phyloP scores from a whole-genome alignment of 2,113 vertebrate species.

The Nyctibius bracteatus region DNA sequence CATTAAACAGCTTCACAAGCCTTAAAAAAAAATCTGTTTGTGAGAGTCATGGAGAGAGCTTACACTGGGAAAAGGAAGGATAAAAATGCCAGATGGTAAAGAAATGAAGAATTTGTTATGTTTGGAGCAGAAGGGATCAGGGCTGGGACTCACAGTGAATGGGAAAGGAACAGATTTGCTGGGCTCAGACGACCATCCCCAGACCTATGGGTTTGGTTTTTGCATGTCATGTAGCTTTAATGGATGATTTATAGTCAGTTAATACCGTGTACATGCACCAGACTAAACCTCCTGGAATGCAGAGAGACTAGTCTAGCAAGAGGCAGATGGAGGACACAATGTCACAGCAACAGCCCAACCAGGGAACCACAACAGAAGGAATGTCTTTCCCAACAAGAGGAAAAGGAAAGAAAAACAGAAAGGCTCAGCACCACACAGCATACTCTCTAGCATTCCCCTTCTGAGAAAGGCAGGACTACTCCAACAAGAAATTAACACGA shows the following conservation, averaged over 20 bases:
- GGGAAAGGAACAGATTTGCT: background rate
- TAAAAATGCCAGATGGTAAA: background rate
- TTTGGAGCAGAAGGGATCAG: background rate
- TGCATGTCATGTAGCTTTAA: background rate
- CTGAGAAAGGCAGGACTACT: background rate
- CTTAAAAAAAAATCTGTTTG: background rate
- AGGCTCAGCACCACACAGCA: background rate
- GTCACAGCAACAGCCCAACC: conserved; percentile 23
- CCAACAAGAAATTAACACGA: background rate
- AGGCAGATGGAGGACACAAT: conserved; percentile 31
- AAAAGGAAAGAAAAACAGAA: conserved; percentile 30
- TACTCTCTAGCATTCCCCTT: background rate
- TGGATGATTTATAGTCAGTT: conserved; percentile 2
- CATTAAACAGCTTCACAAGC: background rate
- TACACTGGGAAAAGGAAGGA: background rate
- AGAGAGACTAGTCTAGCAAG: conserved; percentile 44
- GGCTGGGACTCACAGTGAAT: background rate
- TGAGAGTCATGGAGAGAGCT: background rate
- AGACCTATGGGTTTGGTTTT: background rate
- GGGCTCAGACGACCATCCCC: background rate
- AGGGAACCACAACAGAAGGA: conserved; percentile 50
- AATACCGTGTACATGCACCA: conserved; percentile 10
- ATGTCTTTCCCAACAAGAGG: conserved; percentile 9
- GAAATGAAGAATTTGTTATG: background rate
- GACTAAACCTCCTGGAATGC: conserved; percentile 56